phyloP scores from a whole-genome alignment of 2,888 invertebrate species.

The Acanthosepion pharaonis region DNA sequence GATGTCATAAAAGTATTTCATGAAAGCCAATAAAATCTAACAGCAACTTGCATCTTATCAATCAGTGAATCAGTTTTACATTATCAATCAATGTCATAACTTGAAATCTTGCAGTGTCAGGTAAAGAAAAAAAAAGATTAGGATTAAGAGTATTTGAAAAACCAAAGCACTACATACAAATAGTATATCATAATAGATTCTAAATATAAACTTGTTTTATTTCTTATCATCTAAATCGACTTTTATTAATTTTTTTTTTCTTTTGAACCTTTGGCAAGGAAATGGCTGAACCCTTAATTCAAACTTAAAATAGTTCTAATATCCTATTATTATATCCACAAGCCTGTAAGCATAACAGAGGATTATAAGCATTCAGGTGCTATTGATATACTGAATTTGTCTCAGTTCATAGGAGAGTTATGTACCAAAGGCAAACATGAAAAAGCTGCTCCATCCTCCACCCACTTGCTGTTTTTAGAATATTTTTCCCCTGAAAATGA shows the following conservation, averaged over 20 bases:
- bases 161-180: not conserved
- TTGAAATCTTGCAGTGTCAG: not conserved
- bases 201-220: constrained; percentile 9
- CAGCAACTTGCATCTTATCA: too few relatives aligned
- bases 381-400: constrained; percentile 33
- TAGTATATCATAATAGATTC: not conserved
- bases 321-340: constrained; percentile 21
- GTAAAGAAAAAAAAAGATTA: not conserved
- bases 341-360: not conserved
- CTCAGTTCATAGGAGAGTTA: constrained; percentile 12
- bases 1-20: too few relatives aligned
- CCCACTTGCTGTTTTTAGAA: not conserved
- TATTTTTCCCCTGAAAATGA: not conserved
- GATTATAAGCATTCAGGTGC: constrained; percentile 9
- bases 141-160: not conserved
- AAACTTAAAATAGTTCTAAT: constrained; percentile 9
- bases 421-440: constrained; percentile 17
- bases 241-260: not conserved
- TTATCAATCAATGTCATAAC: too few relatives aligned
- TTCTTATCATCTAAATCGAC: not conserved
- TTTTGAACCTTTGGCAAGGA: not conserved
- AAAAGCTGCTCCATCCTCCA: not conserved
- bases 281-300: constrained; percentile 33
- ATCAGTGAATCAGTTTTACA: too few relatives aligned
- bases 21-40: too few relatives aligned